Conservation (phyloP, 2,797 vertebrate species). For the Microtus obscurus region DNA sequence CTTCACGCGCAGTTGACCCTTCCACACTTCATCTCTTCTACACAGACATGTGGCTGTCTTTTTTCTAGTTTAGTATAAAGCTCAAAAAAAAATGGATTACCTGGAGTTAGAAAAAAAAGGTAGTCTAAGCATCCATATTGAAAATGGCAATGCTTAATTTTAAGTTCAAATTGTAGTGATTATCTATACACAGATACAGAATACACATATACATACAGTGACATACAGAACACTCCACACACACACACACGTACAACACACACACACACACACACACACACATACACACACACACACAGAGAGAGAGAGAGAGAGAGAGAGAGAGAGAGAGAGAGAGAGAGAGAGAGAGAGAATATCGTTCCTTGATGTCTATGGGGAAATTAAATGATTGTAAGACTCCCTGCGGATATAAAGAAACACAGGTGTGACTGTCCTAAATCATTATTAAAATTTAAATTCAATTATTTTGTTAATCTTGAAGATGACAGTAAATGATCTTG, state of each 20-base stretch:
- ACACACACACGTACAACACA: too few relatives aligned
- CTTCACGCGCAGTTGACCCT: conserved; percentile 15
- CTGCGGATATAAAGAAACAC: neutral
- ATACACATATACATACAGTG: neutral
- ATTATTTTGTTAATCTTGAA: conserved; percentile 36
- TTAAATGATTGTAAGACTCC: neutral
- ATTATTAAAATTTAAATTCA: neutral
- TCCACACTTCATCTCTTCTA: conserved; percentile 19
- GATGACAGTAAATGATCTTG: neutral
- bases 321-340: neutral
- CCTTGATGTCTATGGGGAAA: neutral
- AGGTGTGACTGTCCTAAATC: neutral
- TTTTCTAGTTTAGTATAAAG: conserved; percentile 13
- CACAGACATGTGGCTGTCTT: neutral
- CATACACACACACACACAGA: too few relatives aligned
- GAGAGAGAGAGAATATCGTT: neutral
- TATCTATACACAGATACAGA: neutral
- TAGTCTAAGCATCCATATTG: neutral
- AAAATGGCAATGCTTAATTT: conserved; percentile 17
- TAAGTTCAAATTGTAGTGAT: neutral
- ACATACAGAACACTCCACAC: too few relatives aligned
- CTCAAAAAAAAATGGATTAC: neutral
- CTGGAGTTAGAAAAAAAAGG: neutral
- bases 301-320: too few relatives aligned
- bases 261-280: too few relatives aligned